Evolutionary conservation across 2,888 invertebrate species (phyloP), one percentile per base, ranked within the genome.

Genomic region (Panzeria rudis): DNA sequence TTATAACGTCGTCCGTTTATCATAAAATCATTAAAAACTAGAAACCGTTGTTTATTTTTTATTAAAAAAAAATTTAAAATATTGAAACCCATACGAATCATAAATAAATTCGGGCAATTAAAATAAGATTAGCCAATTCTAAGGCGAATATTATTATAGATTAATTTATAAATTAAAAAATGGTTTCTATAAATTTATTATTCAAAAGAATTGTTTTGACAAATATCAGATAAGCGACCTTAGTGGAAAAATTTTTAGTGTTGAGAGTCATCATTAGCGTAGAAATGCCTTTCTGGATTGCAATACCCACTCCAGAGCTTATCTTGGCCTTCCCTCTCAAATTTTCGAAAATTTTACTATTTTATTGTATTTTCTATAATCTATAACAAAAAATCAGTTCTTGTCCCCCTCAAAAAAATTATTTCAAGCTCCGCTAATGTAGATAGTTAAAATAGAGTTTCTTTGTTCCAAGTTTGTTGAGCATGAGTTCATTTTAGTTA

Each of bases 211-310:
- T 50, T 41, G 11, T 2, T 7, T 17, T 3, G 9, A 23, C 13
- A 44, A 68, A 52, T 59, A 17, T 44, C 3, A 29, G 29, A 29
- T 66, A 23, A 44, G 11, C 47, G 66, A 66, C 66, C 47, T 47
- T 29, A 66, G 50, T 66, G 66, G 50, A 13, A 50, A 17, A 32
- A 20, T 20, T 50, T 6, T 44, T 13, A 44, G n/a, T 8, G 3
- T 17, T 32, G 3, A 17, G 11, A 25, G 25, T 52, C 2, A 6
- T 20, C 23, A 3, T 13, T 52, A 35, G 35, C n/a, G n/a, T n/a
- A n/a, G n/a, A n/a, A n/a, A n/a, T n/a, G n/a, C n/a, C n/a, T n/a
- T n/a, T n/a, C n/a, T n/a, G n/a, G n/a, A n/a, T n/a, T n/a, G n/a
- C n/a, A n/a, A n/a, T n/a, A 35, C 35, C 8, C 8, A 7, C 35